Base-by-base conservation (phyloP, 2,797 vertebrate species). In the Dipus sagitta region DNA sequence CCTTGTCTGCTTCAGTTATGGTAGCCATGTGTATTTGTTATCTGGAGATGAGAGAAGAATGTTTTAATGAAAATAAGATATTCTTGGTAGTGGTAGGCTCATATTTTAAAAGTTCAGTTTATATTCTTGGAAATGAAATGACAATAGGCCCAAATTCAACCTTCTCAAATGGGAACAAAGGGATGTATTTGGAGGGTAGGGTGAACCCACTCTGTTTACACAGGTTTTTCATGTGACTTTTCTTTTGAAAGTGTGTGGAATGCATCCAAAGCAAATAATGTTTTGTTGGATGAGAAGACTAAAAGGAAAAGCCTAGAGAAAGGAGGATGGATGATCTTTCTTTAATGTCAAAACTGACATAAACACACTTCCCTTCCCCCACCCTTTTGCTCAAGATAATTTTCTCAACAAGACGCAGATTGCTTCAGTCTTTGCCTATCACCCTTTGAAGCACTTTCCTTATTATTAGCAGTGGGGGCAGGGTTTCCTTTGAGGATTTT, bases 291-390 rank as follows among this genome's bases (percentile, higher is more conserved):
- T 96, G 92, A 86, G 92, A 96, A 97, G 96, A 96, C 96, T 92
- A 94, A 97, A 97, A 98, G 96, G 91, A 98, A 97, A 97, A 97
- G 92, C 95, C 96, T 65, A 17, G 95, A 97, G 95, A 96, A 98
- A 98, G 96, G 96, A 96, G 96, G 94, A 97, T 98, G 93, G 95
- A 96, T 97, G 88, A 93, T 97, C 97, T 98, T 98, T 97, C 97
- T 98, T 98, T 98, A 97, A 97, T 97, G 97, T 98, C 97, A 97
- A 97, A 97, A 95, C 95, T 98, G 97, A 98, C 96, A 97, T 97
- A 97, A 98, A 97, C 96, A 97, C 13, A 1, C 86, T 94, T 95
- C 93, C 97, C 90, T 96, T 84, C 93, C 96, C 94, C 96, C 95
- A 95, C 93, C 68, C 52, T 90, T 97, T 97, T 94, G 95, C 96